A percentile compares a stretch with the other conserved stretches of the same genome.
Conservation (phyloP, 2,888 invertebrate species). For the Rutpela maculata region DNA sequence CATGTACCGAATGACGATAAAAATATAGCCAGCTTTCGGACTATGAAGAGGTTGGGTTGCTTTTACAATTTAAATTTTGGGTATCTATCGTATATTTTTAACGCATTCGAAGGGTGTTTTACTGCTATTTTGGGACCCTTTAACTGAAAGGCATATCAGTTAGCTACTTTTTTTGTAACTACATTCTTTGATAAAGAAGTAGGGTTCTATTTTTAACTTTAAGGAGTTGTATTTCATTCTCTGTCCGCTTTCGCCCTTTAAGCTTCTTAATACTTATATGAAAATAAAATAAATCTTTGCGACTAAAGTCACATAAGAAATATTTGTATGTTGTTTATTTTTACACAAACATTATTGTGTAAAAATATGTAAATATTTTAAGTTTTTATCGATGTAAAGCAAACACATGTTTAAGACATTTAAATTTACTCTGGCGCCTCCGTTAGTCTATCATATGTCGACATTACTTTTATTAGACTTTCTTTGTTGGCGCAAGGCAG, state of each 20-base stretch:
- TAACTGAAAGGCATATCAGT: not conserved
- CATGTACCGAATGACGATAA: no score
- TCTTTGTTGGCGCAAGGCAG: conserved; percentile 41
- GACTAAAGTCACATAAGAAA: not conserved
- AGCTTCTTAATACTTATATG: not conserved
- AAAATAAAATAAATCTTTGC: conserved; percentile 2
- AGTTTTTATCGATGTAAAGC: conserved; percentile 47
- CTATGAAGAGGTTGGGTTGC: no score
- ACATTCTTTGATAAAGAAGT: not conserved
- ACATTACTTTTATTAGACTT: conserved; percentile 46
- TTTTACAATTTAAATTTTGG: not conserved
- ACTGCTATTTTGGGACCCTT: not conserved
- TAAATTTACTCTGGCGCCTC: conserved; percentile 57
- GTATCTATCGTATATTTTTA: not conserved
- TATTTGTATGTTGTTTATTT: conserved; percentile 5
- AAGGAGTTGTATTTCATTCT: conserved; percentile 1
- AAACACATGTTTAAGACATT: conserved; percentile 55
- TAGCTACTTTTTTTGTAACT: not conserved
- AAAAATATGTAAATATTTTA: conserved; percentile 43
- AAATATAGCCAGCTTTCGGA: no score
- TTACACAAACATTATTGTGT: conserved; percentile 10
- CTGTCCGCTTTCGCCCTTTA: not conserved
- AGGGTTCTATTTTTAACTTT: conserved; percentile 13
- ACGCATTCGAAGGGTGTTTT: not conserved
- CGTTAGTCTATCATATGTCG: conserved; percentile 41